Evolutionary conservation across 2,113 vertebrate genomes (phyloP), one percentile per base, ranked within the genome.

Genomic region (Aldabrachelys gigantea): DNA sequence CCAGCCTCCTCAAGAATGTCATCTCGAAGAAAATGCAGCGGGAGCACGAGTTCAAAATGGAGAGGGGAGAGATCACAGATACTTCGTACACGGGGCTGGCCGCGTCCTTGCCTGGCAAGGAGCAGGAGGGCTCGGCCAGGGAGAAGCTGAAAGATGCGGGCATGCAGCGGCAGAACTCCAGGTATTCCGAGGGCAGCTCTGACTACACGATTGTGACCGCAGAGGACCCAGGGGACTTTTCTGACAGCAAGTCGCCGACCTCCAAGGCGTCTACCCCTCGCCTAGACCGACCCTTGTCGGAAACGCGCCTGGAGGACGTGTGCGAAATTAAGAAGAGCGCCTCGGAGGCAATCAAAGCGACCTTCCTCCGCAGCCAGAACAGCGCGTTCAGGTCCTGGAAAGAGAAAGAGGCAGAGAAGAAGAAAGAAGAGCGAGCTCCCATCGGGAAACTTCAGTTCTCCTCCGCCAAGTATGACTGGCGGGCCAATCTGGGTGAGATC

Each of bases 21-120:
- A 99, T 99, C 97, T 99, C 99, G 44, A 99, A 99, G 97, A 99
- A 99, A 97, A 99, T 99, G 98, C 99, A 99, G 97, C 98, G 98
- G 72, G 99, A 99, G 92, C 99, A 99, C 80, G 99, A 99, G 98
- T 99, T 99, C 96, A 99, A 98, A 95, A 99, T 99, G 99, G 99
- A 99, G 96, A 94, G 99, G 41, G 99, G 99, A 8, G 99, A 99
- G 96, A 99, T 99, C 62, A 97, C 95, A 0, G 99, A 99, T 95
- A 98, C 98, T 1, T 97, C 98, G n/a, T 97, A 98, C 44, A 97
- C 76, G 1, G 76, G 93, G 8, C 89, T 93, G 6, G 96, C 97
- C 24, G 95, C 95, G 82, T 62, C 94, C 82, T 80, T 57, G 78
- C n/a, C 31, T 76, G 87, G 93, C 89, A 97, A 95, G 93, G 98